Evolutionary conservation across 2,113 vertebrate species (phyloP).

Genomic region (Rhipidura dahli): DNA sequence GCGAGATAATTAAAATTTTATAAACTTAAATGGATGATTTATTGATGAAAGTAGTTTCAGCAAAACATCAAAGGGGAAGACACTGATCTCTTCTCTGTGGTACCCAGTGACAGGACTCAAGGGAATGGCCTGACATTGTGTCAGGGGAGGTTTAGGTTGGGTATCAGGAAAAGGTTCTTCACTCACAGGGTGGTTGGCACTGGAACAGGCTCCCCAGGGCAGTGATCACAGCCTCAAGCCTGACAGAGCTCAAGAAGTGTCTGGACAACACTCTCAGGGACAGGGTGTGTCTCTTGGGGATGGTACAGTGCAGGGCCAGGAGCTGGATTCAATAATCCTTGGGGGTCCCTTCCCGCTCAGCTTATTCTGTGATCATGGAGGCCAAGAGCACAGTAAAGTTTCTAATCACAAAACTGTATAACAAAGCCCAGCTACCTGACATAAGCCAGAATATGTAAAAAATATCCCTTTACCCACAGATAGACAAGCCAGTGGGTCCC

Average conservation of each 20-base stretch:
- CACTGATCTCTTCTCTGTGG: neutral
- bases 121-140: neutral
- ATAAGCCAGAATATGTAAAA: neutral
- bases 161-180: neutral
- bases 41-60: neutral
- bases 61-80: neutral
- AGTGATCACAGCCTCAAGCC: neutral
- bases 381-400: neutral
- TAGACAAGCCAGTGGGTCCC: neutral
- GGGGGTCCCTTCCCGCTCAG: too few relatives aligned
- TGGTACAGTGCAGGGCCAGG: neutral
- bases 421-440: neutral
- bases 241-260: neutral
- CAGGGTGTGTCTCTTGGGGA: neutral
- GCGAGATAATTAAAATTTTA: neutral
- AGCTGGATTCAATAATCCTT: neutral
- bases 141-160: neutral
- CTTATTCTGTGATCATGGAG: neutral
- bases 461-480: neutral
- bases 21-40: neutral
- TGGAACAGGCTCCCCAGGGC: neutral
- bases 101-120: accelerated
- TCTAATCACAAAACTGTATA: neutral
- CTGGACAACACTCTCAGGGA: neutral
- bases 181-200: accelerated